phyloP scores from a whole-genome alignment of 2,888 invertebrate genomes.

The Bombylius discolor region DNA sequence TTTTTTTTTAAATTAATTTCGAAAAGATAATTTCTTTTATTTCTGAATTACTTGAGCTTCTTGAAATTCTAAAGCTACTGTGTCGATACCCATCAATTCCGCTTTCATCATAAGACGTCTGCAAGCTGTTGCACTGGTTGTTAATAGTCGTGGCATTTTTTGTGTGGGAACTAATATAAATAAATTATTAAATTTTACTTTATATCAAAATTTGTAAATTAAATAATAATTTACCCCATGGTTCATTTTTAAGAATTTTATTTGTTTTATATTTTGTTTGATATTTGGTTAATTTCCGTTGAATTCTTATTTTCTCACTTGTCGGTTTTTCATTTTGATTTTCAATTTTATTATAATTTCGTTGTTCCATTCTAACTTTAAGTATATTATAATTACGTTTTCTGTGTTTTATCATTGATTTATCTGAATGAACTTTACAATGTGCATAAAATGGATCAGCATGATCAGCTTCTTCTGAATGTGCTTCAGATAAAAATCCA shows the following conservation, averaged over 20 bases:
- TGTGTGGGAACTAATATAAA: slow-evolving; percentile 67
- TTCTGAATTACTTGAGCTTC: slow-evolving; percentile 51
- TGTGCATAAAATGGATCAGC: slow-evolving; percentile 97
- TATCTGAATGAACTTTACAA: slow-evolving; percentile 90
- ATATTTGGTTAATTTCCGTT: slow-evolving; percentile 71
- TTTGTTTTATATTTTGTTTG: slow-evolving; percentile 66
- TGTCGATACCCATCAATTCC: slow-evolving; percentile 81
- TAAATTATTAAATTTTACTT: not conserved
- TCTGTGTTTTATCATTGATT: slow-evolving; percentile 65
- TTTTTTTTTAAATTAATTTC: no score
- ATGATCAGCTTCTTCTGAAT: slow-evolving; percentile 77
- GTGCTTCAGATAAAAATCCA: slow-evolving; percentile 84
- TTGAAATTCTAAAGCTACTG: slow-evolving; percentile 64
- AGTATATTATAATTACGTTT: slow-evolving; percentile 75
- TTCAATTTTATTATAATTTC: slow-evolving; percentile 32
- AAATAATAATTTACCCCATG: slow-evolving; percentile 58
- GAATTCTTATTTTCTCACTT: slow-evolving; percentile 60
- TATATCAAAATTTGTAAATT: not conserved
- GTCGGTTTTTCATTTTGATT: slow-evolving; percentile 34
- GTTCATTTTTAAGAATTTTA: slow-evolving; percentile 58
- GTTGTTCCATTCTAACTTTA: slow-evolving; percentile 66
- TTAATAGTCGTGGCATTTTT: slow-evolving; percentile 82
- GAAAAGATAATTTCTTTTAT: no score
- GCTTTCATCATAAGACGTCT: slow-evolving; percentile 71
- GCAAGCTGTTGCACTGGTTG: slow-evolving; percentile 82